Conservation (phyloP, 2,113 vertebrate genomes). For the Silurus glanis region DNA sequence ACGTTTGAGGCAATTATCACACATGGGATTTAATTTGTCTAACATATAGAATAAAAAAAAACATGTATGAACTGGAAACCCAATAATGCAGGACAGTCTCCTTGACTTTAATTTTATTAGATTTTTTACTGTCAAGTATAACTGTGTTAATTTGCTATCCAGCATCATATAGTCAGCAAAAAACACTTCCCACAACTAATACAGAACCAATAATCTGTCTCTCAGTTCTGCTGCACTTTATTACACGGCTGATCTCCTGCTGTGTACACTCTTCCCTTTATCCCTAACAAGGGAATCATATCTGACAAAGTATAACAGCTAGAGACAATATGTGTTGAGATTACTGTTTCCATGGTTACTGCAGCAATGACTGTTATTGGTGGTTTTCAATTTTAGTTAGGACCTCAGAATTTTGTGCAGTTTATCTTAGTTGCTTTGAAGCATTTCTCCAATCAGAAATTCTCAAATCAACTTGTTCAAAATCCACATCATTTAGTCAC, state of each 20-base stretch:
- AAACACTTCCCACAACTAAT: neutral
- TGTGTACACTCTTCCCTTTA: neutral
- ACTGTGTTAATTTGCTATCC: neutral
- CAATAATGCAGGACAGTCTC: neutral
- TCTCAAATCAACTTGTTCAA: too few species aligned
- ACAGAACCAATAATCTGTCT: neutral
- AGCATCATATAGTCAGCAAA: neutral
- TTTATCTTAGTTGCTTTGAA: too few species aligned
- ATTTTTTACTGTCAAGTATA: neutral
- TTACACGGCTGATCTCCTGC: neutral
- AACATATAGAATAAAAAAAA: neutral
- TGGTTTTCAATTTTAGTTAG: neutral
- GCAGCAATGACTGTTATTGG: neutral
- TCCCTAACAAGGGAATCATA: constrained; percentile 11
- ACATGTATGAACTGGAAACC: neutral
- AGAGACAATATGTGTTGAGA: neutral
- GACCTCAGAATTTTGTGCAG: neutral
- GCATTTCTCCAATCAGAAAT: too few species aligned
- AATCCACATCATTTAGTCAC: too few species aligned
- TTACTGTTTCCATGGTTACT: constrained; percentile 14
- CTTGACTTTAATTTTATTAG: neutral
- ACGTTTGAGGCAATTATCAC: neutral
- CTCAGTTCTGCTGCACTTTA: neutral
- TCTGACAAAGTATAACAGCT: neutral
- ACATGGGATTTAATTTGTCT: neutral